Base-by-base conservation (phyloP, 2,797 vertebrate species). In the Toxotes lorentzi region DNA sequence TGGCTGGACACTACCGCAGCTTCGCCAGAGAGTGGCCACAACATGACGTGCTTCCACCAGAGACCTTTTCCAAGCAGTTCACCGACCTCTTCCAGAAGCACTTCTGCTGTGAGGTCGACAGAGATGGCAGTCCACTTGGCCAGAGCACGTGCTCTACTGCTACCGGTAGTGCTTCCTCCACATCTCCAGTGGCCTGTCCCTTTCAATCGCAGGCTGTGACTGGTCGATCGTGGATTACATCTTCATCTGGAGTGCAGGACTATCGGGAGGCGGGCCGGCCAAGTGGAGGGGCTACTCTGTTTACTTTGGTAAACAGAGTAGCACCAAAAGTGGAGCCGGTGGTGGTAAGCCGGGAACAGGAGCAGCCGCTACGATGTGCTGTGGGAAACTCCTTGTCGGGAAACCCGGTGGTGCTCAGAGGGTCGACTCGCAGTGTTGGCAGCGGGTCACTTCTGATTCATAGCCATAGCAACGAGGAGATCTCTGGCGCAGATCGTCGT, bases 61-160 rank as follows among this genome's bases (percentile, higher is more conserved):
- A 99, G 91, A 96, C 93, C 78, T 98, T 99, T 90, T 97, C 97
- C 67, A 94, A 96, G 92, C 97, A 97, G 82, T 99, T 99, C 94
- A 95, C 95, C 0, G 93, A 96, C 90, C 94, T 98, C 81, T 99
- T 99, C 92, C 97, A 98, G 95, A 96, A 96, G 85, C 96, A 98
- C 86, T 99, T 99, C 91, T 93, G 96, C 92, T 94, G 93, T 0
- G 97, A 99, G 95, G 95, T 99, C 87, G 96, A 96, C 89, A 96
- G 96, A 69, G 94, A 96, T 66, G 92, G 94, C 82, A 40, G 58
- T 2, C 84, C 81, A 0, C 72, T 92, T 82, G 58, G 72, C 74
- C 93, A 78, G 32, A 90, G 70, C 76, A 65, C 70, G 7, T 82
- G 83, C 78, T 81, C 87, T 23, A 40, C 68, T 0, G 60, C 84